Conservation (phyloP, 2,113 vertebrate genomes). For the Leptobrachium ailaonicum region DNA sequence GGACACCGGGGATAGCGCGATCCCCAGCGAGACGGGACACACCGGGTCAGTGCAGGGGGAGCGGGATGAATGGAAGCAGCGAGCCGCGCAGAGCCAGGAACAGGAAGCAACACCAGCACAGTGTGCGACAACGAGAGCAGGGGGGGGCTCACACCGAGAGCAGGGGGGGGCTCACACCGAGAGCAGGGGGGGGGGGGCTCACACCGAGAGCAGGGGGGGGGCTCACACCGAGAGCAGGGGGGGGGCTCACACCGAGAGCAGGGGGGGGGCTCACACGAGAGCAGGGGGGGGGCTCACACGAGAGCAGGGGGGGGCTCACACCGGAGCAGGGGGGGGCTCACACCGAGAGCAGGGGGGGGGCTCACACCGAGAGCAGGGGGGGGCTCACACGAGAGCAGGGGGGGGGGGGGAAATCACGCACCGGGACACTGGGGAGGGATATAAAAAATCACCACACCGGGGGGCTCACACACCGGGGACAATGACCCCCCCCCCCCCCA, state of each 20-base stretch:
- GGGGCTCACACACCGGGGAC: too few species aligned
- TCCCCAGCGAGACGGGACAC: neutral
- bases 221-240: neutral
- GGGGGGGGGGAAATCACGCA: neutral
- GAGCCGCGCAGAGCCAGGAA: too few species aligned
- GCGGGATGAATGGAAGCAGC: neutral
- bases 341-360: neutral
- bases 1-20: too few species aligned
- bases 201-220: neutral
- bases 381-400: neutral
- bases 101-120: too few species aligned
- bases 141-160: too few species aligned
- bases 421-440: too few species aligned
- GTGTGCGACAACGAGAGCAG: too few species aligned
- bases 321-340: neutral
- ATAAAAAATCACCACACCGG: neutral
- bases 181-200: too few species aligned
- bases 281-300: neutral
- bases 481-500: neutral
- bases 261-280: neutral
- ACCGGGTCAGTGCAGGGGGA: neutral
- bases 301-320: neutral
- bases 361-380: too few species aligned
- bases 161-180: too few species aligned
- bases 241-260: neutral